A percentile compares a stretch with the other conserved stretches of the same genome.
Evolutionary conservation across 1,140 invertebrate species (phyloP).

Genomic region (Drosophila albomicans): DNA sequence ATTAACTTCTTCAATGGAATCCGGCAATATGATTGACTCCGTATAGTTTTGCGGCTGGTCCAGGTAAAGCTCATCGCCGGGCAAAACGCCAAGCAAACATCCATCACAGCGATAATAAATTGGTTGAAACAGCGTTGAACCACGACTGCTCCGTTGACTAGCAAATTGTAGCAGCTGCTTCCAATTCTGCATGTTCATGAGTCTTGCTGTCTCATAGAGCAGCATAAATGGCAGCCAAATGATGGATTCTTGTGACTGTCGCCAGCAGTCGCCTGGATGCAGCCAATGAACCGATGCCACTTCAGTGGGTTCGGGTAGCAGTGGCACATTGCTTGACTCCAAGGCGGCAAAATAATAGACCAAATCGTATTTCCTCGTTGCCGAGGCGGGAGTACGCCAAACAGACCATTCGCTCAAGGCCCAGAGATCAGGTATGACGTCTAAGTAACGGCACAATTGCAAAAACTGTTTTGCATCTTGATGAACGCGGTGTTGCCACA

Average conservation of each 20-base stretch:
- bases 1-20: constrained; percentile 48
- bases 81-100: constrained; percentile 76
- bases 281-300: constrained; percentile 62
- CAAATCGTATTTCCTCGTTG: constrained; percentile 89
- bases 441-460: constrained; percentile 88
- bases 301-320: constrained; percentile 66
- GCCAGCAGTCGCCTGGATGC: constrained; percentile 67
- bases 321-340: constrained; percentile 61
- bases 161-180: constrained; percentile 79
- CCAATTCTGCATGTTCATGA: constrained; percentile 84
- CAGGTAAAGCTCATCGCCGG: constrained; percentile 84
- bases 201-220: constrained; percentile 85
- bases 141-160: constrained; percentile 62
- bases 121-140: constrained; percentile 84
- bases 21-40: constrained; percentile 44
- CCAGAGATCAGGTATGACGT: constrained; percentile 93
- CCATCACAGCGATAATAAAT: constrained; percentile 84
- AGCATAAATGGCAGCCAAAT: constrained; percentile 87
- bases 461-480: constrained; percentile 90
- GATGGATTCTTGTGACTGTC: constrained; percentile 87
- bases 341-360: constrained; percentile 91
- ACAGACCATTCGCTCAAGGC: constrained; percentile 93
- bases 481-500: constrained; percentile 86
- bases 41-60: constrained; percentile 51
- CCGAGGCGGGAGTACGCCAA: constrained; percentile 91